phyloP scores from a whole-genome alignment of 2,888 invertebrate genomes.

The Eudasyphora cyanicolor region DNA sequence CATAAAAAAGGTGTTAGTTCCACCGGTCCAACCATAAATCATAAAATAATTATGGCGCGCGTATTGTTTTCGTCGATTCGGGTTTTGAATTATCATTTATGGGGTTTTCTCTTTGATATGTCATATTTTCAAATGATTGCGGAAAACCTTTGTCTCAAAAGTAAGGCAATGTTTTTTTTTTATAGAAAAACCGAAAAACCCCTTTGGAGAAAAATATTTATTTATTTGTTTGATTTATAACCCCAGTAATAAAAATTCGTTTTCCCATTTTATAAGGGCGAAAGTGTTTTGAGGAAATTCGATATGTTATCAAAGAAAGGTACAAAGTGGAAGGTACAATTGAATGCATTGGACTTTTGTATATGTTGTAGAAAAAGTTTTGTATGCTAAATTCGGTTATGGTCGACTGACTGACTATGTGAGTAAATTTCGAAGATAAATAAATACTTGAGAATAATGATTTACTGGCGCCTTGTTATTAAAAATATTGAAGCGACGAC shows the following conservation, averaged over 20 bases:
- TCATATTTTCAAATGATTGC: not conserved
- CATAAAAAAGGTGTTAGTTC: constrained; percentile 34
- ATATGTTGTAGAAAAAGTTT: too few relatives aligned
- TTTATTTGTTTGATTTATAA: constrained; percentile 16
- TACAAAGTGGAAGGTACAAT: not conserved
- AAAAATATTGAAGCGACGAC: too few relatives aligned
- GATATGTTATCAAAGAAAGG: constrained; percentile 13
- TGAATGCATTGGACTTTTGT: not conserved
- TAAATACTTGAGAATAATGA: too few relatives aligned
- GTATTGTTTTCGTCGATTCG: constrained; percentile 3
- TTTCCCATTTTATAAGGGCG: not conserved
- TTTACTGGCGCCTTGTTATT: too few relatives aligned
- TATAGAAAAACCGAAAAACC: not conserved
- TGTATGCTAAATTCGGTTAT: too few relatives aligned
- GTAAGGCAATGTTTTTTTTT: not conserved
- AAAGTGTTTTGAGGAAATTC: constrained; percentile 9
- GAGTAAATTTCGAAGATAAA: too few relatives aligned
- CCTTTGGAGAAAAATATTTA: too few relatives aligned
- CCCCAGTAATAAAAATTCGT: constrained; percentile 1
- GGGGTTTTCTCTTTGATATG: constrained; percentile 4
- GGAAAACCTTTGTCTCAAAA: constrained; percentile 1
- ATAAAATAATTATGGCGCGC: constrained; percentile 40
- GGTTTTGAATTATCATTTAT: not conserved
- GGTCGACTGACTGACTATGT: too few relatives aligned
- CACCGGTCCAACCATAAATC: too few relatives aligned